These are phyloP conservation scores for Dolichoris vasculosae DNA, from an alignment of 1,140 invertebrate species.

Conservation along the genomic window DNA sequence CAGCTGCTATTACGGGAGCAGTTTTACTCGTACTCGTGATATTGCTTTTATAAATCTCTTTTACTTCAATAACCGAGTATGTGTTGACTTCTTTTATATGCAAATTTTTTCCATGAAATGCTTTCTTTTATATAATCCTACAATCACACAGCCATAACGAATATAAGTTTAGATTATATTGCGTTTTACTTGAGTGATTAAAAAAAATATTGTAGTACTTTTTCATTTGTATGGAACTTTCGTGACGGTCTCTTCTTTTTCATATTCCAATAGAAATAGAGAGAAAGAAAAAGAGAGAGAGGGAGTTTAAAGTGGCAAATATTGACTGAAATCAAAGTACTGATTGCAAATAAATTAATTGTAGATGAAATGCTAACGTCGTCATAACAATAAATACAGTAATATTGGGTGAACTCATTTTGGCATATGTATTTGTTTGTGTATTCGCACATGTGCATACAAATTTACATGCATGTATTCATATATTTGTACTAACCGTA, in stretches of 20 bases:
- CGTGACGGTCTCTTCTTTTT: background rate
- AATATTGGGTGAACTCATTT: background rate
- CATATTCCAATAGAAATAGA: background rate
- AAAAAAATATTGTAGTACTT: background rate
- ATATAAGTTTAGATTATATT: background rate
- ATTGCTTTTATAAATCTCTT: conserved; percentile 45
- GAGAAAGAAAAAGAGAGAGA: background rate
- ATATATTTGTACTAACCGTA: background rate
- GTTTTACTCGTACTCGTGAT: background rate
- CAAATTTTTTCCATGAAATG: background rate
- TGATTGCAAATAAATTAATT: conserved; percentile 40
- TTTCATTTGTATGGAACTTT: background rate
- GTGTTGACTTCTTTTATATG: background rate
- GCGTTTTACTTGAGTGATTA: background rate
- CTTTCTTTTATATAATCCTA: background rate
- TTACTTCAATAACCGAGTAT: conserved; percentile 40
- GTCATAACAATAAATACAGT: background rate
- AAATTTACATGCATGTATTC: background rate
- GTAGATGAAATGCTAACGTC: background rate
- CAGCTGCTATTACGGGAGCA: background rate
- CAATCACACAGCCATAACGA: background rate
- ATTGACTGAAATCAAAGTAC: background rate
- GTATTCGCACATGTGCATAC: background rate
- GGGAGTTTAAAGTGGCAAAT: background rate
- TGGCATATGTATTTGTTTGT: no score